Conservation (phyloP, 1,140 invertebrate species). For the Anastrepha ludens region DNA sequence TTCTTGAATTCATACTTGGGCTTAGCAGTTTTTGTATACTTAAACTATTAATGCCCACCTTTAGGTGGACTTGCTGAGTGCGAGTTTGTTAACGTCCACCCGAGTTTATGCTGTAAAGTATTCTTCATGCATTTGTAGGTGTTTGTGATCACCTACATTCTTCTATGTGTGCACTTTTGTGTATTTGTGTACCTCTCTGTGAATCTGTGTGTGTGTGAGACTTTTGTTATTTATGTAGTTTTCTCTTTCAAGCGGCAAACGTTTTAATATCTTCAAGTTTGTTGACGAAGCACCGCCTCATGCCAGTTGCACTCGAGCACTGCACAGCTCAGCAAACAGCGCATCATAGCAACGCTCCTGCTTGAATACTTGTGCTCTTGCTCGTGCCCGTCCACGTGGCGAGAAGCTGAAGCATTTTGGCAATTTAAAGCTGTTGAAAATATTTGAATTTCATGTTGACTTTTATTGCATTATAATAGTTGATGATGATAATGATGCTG, state of each 20-base stretch:
- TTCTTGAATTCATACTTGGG: neutral
- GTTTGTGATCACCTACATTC: neutral
- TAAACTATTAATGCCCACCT: neutral
- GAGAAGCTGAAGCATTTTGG: slow-evolving; percentile 30
- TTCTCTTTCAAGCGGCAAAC: slow-evolving; percentile 43
- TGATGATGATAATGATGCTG: slow-evolving; percentile 36
- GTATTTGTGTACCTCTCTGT: neutral
- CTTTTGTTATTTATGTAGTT: slow-evolving; percentile 39
- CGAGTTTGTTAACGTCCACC: neutral
- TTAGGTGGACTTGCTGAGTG: neutral
- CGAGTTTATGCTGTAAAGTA: neutral
- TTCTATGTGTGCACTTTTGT: neutral
- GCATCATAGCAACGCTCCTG: neutral
- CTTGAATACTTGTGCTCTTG: slow-evolving; percentile 11
- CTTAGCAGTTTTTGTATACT: neutral
- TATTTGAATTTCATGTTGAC: slow-evolving; percentile 52
- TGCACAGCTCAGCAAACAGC: neutral
- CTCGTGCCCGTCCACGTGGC: too few relatives aligned
- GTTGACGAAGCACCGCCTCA: slow-evolving; percentile 32
- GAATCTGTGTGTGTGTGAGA: neutral
- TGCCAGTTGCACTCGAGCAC: slow-evolving; percentile 16
- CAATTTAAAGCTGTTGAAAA: slow-evolving; percentile 50
- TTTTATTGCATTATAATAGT: slow-evolving; percentile 52
- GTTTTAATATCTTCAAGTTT: slow-evolving; percentile 52
- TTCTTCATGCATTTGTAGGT: neutral